Conservation (phyloP, 2,888 invertebrate genomes). For the Drosophila borborema region DNA sequence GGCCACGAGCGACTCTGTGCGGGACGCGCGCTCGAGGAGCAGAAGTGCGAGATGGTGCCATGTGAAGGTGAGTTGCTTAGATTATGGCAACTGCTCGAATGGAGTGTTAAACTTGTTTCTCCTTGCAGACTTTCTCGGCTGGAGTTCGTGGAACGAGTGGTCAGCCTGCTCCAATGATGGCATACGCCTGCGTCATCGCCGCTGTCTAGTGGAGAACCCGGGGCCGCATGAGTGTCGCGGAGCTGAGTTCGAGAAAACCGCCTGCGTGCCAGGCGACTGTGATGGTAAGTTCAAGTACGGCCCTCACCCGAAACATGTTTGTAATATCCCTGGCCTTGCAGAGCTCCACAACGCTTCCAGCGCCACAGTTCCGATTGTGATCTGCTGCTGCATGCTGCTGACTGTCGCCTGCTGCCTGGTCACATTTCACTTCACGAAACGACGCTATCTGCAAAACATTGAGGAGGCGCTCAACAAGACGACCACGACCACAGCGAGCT, state of each 20-base stretch:
- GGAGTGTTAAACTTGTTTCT: conserved; percentile 18
- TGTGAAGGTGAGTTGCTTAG: conserved; percentile 87
- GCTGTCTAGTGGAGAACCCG: conserved; percentile 87
- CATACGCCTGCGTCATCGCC: conserved; percentile 89
- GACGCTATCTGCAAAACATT: conserved; percentile 82
- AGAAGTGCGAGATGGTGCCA: conserved; percentile 89
- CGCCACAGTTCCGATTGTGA: conserved; percentile 60
- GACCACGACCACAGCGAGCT: conserved; percentile 89
- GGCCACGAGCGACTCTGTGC: conserved; percentile 86
- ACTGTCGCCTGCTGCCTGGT: conserved; percentile 83
- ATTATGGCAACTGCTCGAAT: not conserved
- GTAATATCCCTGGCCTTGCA: conserved; percentile 30
- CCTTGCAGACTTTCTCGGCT: conserved; percentile 88
- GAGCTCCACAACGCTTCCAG: conserved; percentile 76
- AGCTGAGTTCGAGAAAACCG: conserved; percentile 88
- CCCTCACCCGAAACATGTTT: not conserved
- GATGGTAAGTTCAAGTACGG: conserved; percentile 62
- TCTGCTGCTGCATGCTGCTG: conserved; percentile 82
- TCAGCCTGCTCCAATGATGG: conserved; percentile 88
- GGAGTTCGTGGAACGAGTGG: conserved; percentile 92
- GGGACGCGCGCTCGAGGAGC: conserved; percentile 88
- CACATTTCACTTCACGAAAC: conserved; percentile 86
- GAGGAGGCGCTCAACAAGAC: conserved; percentile 84
- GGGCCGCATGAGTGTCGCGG: conserved; percentile 89
- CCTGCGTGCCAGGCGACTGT: conserved; percentile 86